These are phyloP conservation scores for Tipula vernalis DNA, from an alignment of 2,888 invertebrate species.

Conservation along the genomic window DNA sequence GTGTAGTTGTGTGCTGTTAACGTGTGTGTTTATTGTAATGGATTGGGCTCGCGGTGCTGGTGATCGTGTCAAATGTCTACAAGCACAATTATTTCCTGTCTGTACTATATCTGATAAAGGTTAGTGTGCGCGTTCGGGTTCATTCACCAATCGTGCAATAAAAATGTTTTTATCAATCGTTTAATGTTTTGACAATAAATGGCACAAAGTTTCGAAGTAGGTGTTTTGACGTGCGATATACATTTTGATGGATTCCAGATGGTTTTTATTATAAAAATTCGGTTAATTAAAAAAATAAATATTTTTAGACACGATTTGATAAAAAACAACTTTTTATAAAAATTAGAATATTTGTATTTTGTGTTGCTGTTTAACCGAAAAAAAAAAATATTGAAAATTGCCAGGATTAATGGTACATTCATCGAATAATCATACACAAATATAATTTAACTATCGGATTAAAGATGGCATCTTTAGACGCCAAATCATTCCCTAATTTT, in stretches of 20 bases:
- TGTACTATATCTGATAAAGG: conserved; percentile 28
- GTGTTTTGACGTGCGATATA: not conserved
- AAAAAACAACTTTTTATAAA: not conserved
- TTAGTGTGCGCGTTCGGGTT: conserved; percentile 12
- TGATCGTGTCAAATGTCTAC: conserved; percentile 32
- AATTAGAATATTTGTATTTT: not conserved
- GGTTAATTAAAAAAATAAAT: not conserved
- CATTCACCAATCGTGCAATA: not conserved
- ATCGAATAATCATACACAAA: not conserved
- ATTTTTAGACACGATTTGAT: not conserved
- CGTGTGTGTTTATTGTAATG: not conserved
- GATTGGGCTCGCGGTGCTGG: conserved; percentile 13
- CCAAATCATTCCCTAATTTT: not conserved
- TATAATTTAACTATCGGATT: not conserved
- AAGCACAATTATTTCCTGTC: conserved; percentile 35
- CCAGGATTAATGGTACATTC: not conserved
- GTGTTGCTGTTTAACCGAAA: not conserved
- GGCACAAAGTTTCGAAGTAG: not conserved
- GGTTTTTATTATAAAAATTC: not conserved
- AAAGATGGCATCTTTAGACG: not conserved
- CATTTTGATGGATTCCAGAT: not conserved
- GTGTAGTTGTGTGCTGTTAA: not conserved
- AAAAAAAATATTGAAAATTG: not conserved
- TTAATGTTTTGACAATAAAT: not conserved
- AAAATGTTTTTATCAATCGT: not conserved